phyloP scores from a whole-genome alignment of 2,113 vertebrate genomes.

The Leptobrachium leishanense region DNA sequence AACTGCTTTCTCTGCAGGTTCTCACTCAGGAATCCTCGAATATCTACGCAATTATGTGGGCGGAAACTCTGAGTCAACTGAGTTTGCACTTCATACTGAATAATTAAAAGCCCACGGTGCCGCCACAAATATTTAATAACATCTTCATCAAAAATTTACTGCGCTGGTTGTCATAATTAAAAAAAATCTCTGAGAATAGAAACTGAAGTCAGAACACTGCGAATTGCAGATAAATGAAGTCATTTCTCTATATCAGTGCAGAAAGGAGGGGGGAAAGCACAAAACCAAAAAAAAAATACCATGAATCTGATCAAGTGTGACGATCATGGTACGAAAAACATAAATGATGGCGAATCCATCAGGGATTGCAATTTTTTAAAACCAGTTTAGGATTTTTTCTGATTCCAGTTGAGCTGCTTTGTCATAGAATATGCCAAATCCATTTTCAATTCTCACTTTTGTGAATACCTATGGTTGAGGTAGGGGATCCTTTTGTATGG shows the following conservation, averaged over 20 bases:
- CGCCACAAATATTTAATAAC: slow-evolving; percentile 58
- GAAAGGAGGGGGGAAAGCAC: not conserved
- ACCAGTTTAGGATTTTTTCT: no score
- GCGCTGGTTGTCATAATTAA: slow-evolving; percentile 25
- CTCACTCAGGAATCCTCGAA: not conserved
- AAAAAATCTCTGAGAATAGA: slow-evolving; percentile 13
- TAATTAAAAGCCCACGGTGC: slow-evolving; percentile 53
- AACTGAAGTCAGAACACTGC: not conserved
- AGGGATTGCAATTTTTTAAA: no score
- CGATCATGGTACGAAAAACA: no score
- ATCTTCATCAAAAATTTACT: slow-evolving; percentile 60
- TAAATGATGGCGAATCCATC: no score
- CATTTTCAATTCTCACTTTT: no score
- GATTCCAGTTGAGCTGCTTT: no score
- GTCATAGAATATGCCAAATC: no score
- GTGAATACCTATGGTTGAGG: no score
- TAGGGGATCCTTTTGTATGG: not conserved
- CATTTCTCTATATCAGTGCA: not conserved
- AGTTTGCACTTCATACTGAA: slow-evolving; percentile 40
- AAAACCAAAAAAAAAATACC: no score
- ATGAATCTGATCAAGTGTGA: no score
- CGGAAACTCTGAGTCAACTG: slow-evolving; percentile 14
- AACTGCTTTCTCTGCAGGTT: not conserved
- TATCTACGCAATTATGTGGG: not conserved
- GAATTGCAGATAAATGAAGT: not conserved